Evolutionary conservation across 2,113 vertebrate genomes (phyloP), one percentile per base, ranked within the genome.

Genomic region (Eonycteris spelaea): DNA sequence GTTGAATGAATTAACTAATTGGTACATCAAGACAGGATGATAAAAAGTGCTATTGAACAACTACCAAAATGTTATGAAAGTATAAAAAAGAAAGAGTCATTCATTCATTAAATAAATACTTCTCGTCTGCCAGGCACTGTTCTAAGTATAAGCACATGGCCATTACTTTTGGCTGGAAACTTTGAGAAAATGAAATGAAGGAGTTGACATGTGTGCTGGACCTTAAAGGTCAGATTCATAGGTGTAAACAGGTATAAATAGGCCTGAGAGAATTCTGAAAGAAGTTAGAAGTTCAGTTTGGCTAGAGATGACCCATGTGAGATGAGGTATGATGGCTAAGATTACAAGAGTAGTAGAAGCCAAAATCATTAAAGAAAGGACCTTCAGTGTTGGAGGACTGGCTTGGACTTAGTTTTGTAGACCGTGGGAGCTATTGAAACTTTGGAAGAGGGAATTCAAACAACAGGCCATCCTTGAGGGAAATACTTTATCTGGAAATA

Each of bases 101-200:
- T 90, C 51, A 55, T 59, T 78, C 48, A 73, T 59, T 84, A 87
- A 18, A 67, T 33, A 70, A 90, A 83, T 22, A 67, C 7, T 75
- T 45, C 24, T 57, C 40, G 26, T 55, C 19, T 79, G 8, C 19
- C n/a, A 74, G 48, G 40, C 26, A 38, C 35, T 53, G 28, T 79
- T 75, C 35, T 90, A 73, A 83, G 82, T 30, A 38, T 77, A 87
- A 45, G 7, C 19, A 65, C 7, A 9, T 65, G 48, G 59, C 77
- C 79, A 6, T 94, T 79, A 33, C 38, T 68, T 84, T 14, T 93
- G 70, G 22, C 65, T 87, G 45, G 51, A 87, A 87, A 70, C 35
- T 45, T 90, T 55, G 73, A 94, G 82, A 82, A 95, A 74, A 77
- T 77, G 38, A 71, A 71, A 87, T 53, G 24, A 92, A 86, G n/a